Base-by-base conservation (phyloP, 2,797 vertebrate species). In the Platalea minor region DNA sequence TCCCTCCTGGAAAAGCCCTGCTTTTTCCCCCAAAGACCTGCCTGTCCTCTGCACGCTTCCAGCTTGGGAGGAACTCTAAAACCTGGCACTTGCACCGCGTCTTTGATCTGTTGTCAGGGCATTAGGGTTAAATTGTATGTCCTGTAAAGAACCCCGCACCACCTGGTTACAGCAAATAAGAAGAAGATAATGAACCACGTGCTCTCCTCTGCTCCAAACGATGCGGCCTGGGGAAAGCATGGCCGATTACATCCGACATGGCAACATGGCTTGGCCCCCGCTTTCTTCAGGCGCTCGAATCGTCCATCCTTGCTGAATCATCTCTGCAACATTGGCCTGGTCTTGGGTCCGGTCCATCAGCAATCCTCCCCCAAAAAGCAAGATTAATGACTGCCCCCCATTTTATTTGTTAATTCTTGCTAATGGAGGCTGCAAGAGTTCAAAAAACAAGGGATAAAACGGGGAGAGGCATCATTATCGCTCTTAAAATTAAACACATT, bases 341-440 rank as follows among this genome's bases (percentile, higher is more conserved):
- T 73, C 35, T 54, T 48, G 67, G 56, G 79, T 78, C 61, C 48
- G 50, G 33, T 37, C 78, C 69, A 25, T 54, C 89, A 88, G 46
- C 75, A 89, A 16, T 33, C 33, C 85, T 75, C 59, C 60, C 56
- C 46, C 26, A 31, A 63, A 94, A 90, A 31, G 17, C 76, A 74
- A 76, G 78, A 68, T 45, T 39, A 91, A 91, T 29, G 3, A 64
- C 37, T 46, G 35, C 17, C 15, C 24, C n/a, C 50, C 35, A 5
- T 84, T 84, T 92, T 65, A 56, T 93, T 94, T 2, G 14, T 68
- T 91, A 93, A 81, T 85, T 64, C 57, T 91, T 67, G 70, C 83
- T 92, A 70, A 95, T 31, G 73, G 54, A 76, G 56, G 65, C 91
- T 92, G 51, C 35, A 24, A 65, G 93, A 86, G 59, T 86, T 95